These are phyloP conservation scores for Lagopus muta DNA, from an alignment of 2,113 vertebrate species.

Conservation along the genomic window DNA sequence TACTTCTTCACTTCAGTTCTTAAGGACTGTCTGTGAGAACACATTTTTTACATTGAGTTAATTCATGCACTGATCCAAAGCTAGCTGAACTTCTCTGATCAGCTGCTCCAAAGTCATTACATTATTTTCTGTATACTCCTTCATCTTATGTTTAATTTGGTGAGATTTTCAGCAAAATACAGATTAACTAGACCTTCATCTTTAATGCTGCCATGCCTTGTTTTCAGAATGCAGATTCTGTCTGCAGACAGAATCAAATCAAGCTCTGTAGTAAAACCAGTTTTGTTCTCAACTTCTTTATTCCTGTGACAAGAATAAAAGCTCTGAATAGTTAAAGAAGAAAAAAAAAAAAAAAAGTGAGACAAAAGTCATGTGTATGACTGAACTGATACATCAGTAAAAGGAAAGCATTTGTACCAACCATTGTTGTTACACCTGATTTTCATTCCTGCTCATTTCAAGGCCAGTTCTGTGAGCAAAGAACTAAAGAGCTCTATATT, in stretches of 20 bases:
- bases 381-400: constrained; percentile 22
- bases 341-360: constrained; percentile 5
- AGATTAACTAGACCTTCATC: neutral
- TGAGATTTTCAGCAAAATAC: neutral
- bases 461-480: neutral
- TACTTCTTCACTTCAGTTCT: neutral
- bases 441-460: neutral
- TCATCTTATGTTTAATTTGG: neutral
- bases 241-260: neutral
- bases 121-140: neutral
- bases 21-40: neutral
- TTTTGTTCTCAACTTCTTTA: neutral
- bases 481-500: constrained; percentile 5
- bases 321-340: neutral
- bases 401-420: constrained; percentile 2
- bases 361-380: neutral
- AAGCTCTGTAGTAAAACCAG: neutral
- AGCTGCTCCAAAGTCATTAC: neutral
- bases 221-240: neutral
- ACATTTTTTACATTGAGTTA: neutral
- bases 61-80: neutral
- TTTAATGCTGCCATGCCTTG: neutral
- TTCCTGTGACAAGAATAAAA: neutral
- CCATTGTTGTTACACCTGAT: neutral
- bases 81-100: neutral